These are phyloP conservation scores for Bos javanicus DNA, from an alignment of 2,113 vertebrate species.

Conservation along the genomic window DNA sequence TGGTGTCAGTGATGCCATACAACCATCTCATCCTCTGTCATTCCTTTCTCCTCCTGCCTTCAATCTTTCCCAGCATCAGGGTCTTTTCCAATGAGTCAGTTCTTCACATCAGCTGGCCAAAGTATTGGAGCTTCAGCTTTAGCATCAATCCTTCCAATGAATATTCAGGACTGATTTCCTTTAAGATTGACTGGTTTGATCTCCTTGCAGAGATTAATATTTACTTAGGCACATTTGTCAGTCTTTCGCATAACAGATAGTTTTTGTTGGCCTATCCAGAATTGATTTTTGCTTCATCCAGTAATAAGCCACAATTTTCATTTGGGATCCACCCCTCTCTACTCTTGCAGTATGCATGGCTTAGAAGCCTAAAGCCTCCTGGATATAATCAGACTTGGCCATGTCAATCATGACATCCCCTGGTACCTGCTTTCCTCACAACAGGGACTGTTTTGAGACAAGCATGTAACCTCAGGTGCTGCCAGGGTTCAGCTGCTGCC, in stretches of 20 bases:
- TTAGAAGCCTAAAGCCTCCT: not conserved
- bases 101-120: not conserved
- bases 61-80: not conserved
- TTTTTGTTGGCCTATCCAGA: not conserved
- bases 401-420: not conserved
- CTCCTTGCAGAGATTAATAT: not conserved
- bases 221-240: not conserved
- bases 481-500: not conserved
- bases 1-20: not conserved
- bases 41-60: not conserved
- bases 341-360: not conserved
- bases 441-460: not conserved
- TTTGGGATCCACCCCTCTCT: not conserved
- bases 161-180: not conserved
- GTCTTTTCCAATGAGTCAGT: not conserved
- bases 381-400: not conserved
- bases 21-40: not conserved
- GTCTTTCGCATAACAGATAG: not conserved
- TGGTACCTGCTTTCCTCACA: not conserved
- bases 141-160: not conserved
- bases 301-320: not conserved
- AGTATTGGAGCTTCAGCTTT: not conserved
- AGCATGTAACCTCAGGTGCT: not conserved
- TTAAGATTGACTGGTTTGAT: not conserved
- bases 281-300: not conserved